Evolutionary conservation across 1,140 invertebrate genomes (phyloP), one percentile per base, ranked within the genome.

Genomic region (Cepaea nemoralis): DNA sequence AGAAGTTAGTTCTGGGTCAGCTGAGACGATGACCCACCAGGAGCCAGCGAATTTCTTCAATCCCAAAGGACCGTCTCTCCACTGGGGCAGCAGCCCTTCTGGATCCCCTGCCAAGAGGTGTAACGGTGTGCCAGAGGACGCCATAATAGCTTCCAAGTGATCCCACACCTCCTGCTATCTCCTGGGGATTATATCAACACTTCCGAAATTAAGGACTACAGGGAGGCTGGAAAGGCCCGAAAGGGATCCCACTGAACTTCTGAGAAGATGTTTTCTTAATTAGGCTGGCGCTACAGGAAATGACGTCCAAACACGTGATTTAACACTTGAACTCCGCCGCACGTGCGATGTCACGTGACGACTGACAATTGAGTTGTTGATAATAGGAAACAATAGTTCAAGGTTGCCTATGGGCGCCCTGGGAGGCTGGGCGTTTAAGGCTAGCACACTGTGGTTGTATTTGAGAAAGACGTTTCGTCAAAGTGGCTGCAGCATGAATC

Each of bases 101-200:
- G 1, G 69, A 3, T 12, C 19, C 39, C 33, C 33, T 40, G 35
- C 39, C n/a, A 70, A 39, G 69, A 31, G 35, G 35, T 24, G 37
- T 40, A 70, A 70, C 69, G 22, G 35, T 70, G 22, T 39, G 12
- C 24, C 8, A 70, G 5, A 40, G 69, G 69, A 40, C 31, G 69
- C 69, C 37, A 70, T 70, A 70, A 70, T 70, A 42, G 69, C 69
- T 31, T 39, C n/a, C 69, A 70, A 70, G 35, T 39, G 69, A 70
- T 31, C 50, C 70, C 40, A 12, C 71, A 42, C 71, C 71, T 45
- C 71, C 31, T 74, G 5, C 71, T 40, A 42, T 74, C 71, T 50
- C 71, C 22, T 12, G 71, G 42, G 71, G 42, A 50, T 74, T 74
- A 48, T 48, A 48, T 74, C 71, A 74, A 50, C 71, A 74, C 69